Evolutionary conservation across 2,797 vertebrate genomes (phyloP).

Genomic region (Sphenopsis melanotis): DNA sequence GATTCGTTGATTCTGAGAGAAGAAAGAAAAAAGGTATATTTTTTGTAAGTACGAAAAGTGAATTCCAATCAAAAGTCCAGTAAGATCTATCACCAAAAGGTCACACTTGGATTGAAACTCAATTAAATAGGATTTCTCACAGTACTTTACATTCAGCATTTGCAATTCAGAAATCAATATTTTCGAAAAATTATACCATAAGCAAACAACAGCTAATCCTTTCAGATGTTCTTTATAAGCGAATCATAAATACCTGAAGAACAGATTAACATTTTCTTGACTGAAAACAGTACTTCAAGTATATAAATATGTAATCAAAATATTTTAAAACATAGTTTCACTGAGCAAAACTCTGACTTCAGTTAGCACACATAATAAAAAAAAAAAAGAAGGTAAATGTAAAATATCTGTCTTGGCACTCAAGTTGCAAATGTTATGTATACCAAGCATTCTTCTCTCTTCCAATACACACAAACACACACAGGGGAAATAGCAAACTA

Average conservation of each 20-base stretch:
- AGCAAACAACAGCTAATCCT: slow-evolving; percentile 50
- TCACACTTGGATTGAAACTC: slow-evolving; percentile 62
- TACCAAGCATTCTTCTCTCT: not conserved
- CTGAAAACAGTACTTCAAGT: not conserved
- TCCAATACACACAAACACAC: not conserved
- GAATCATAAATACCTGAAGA: slow-evolving; percentile 6
- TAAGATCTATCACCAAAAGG: slow-evolving; percentile 55
- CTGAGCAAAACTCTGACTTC: not conserved
- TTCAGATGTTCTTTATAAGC: not conserved
- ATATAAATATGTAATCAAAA: not conserved
- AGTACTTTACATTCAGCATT: slow-evolving; percentile 58
- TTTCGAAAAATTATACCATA: slow-evolving; percentile 65
- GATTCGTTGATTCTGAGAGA: slow-evolving; percentile 91
- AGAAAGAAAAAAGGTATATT: not conserved
- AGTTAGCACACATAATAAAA: not conserved
- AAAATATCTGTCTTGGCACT: not conserved
- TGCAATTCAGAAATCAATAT: slow-evolving; percentile 63
- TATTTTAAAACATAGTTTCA: not conserved
- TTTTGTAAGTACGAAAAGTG: not conserved
- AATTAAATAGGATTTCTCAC: slow-evolving; percentile 67
- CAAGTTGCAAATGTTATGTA: not conserved
- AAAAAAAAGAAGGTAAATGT: not conserved
- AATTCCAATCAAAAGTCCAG: slow-evolving; percentile 50
- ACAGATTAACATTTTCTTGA: not conserved
- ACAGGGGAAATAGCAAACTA: not conserved